A percentile compares a stretch with the other conserved stretches of the same genome.
These are phyloP conservation scores for Enteromius afrohamiltoni DNA, from an alignment of 2,797 vertebrate genomes.

Conservation along the genomic window DNA sequence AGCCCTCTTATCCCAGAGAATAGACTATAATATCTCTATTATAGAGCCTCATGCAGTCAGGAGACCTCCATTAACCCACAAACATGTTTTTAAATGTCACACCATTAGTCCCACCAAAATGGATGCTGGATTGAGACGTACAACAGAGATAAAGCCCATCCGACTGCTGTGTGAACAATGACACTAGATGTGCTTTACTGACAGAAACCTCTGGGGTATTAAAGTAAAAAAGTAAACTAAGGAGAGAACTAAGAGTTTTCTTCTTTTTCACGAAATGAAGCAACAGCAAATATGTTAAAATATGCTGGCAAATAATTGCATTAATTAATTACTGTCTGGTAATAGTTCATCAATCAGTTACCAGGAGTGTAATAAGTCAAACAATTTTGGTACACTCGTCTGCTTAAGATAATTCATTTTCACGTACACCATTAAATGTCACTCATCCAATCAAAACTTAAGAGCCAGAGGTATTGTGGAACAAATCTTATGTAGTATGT, in stretches of 20 bases:
- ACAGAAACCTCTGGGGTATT: constrained; percentile 3
- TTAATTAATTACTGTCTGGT: background rate
- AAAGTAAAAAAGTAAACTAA: constrained; percentile 5
- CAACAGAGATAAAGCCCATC: constrained; percentile 22
- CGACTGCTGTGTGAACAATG: background rate
- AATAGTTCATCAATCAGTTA: background rate
- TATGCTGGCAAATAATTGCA: background rate
- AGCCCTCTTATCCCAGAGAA: constrained; percentile 54
- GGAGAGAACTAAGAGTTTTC: background rate
- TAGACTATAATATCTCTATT: constrained; percentile 54
- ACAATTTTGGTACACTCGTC: background rate
- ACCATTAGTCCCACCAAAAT: constrained; percentile 41
- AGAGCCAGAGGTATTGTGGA: background rate
- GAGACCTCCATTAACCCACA: constrained; percentile 50
- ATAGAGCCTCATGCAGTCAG: constrained; percentile 44
- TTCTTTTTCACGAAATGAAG: background rate
- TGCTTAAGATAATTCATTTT: background rate
- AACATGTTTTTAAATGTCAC: constrained; percentile 60
- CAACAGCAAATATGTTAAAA: background rate
- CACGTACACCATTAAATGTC: background rate
- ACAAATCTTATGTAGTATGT: background rate
- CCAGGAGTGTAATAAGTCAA: background rate
- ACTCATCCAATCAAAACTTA: constrained; percentile 6
- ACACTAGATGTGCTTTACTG: constrained; percentile 12
- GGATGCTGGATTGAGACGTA: constrained; percentile 3